These are phyloP conservation scores for Drosophila busckii DNA, from an alignment of 1,140 invertebrate species.

Conservation along the genomic window DNA sequence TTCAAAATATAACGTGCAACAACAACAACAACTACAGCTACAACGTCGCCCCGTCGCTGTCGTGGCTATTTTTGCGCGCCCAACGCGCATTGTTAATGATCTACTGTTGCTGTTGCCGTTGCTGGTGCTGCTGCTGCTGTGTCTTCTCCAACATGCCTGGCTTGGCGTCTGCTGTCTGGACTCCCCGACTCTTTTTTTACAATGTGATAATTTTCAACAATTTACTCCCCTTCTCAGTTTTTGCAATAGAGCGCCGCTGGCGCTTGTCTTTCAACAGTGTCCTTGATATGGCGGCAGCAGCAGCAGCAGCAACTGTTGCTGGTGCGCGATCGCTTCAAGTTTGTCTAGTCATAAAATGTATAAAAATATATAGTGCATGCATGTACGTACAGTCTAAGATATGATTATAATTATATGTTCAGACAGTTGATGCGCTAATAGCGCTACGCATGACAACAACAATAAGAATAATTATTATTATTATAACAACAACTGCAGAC, in stretches of 20 bases:
- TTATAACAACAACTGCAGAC: slow-evolving; percentile 11
- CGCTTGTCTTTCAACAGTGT: slow-evolving; percentile 57
- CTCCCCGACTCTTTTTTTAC: slow-evolving; percentile 43
- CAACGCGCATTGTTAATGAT: slow-evolving; percentile 23
- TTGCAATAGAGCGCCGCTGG: slow-evolving; percentile 29
- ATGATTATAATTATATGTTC: slow-evolving; percentile 37
- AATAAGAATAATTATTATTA: too few relatives aligned
- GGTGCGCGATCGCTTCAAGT: slow-evolving; percentile 5
- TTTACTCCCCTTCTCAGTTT: slow-evolving; percentile 54
- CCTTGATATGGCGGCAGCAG: slow-evolving; percentile 45
- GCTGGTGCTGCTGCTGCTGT: too few relatives aligned
- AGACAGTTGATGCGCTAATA: slow-evolving; percentile 8
- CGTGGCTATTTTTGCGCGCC: slow-evolving; percentile 42
- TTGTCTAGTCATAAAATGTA: not conserved
- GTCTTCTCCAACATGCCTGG: too few relatives aligned
- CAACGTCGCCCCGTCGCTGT: slow-evolving; percentile 1
- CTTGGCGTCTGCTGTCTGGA: slow-evolving; percentile 4
- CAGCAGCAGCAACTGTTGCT: not conserved
- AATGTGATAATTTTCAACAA: slow-evolving; percentile 74
- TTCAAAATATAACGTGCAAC: slow-evolving; percentile 73
- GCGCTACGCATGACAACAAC: not conserved
- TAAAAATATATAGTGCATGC: slow-evolving; percentile 2
- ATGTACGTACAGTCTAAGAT: too few relatives aligned
- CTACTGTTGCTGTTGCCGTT: slow-evolving; percentile 27
- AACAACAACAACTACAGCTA: slow-evolving; percentile 9